Percentiles rank a stretch among this genome's conserved stretches.
Evolutionary conservation across 2,888 invertebrate genomes (phyloP).

Genomic region (Protodeltote pygarga): DNA sequence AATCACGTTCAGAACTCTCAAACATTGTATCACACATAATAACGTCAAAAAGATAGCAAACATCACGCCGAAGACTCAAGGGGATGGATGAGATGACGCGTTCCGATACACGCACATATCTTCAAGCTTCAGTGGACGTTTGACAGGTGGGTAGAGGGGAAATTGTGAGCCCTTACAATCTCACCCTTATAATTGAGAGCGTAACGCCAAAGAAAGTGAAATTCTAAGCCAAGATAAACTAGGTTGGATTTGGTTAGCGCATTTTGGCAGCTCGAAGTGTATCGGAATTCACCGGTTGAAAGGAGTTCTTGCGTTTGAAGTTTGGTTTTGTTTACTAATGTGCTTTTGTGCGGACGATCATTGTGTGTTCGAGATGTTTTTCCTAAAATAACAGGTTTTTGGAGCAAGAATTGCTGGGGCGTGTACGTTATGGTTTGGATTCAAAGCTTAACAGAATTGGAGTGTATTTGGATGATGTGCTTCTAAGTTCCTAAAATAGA

Average conservation of each 20-base stretch:
- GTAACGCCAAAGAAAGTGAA: conserved; percentile 14
- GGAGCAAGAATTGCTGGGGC: conserved; percentile 21
- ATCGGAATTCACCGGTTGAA: conserved; percentile 40
- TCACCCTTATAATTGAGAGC: conserved; percentile 36
- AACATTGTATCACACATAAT: conserved; percentile 37
- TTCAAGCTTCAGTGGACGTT: conserved; percentile 62
- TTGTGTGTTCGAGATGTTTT: conserved; percentile 42
- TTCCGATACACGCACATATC: conserved; percentile 58
- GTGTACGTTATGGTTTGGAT: conserved; percentile 4
- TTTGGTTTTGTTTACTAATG: conserved; percentile 56
- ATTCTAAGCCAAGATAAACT: conserved; percentile 17
- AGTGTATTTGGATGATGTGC: conserved; percentile 4
- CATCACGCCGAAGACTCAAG: conserved; percentile 45
- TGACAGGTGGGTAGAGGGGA: conserved; percentile 65
- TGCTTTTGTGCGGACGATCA: conserved; percentile 51
- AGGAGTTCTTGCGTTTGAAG: conserved; percentile 52
- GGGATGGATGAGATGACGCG: conserved; percentile 58
- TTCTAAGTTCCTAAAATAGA: conserved; percentile 15
- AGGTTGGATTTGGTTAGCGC: conserved; percentile 11
- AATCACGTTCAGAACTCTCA: conserved; percentile 34
- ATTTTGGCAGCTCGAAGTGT: conserved; percentile 17
- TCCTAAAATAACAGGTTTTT: conserved; percentile 42
- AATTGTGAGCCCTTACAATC: conserved; percentile 34
- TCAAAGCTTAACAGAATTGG: conserved; percentile 10
- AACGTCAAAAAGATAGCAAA: conserved; percentile 47